Evolutionary conservation across 2,113 vertebrate species (phyloP).

Genomic region (Lophotis ruficrista): DNA sequence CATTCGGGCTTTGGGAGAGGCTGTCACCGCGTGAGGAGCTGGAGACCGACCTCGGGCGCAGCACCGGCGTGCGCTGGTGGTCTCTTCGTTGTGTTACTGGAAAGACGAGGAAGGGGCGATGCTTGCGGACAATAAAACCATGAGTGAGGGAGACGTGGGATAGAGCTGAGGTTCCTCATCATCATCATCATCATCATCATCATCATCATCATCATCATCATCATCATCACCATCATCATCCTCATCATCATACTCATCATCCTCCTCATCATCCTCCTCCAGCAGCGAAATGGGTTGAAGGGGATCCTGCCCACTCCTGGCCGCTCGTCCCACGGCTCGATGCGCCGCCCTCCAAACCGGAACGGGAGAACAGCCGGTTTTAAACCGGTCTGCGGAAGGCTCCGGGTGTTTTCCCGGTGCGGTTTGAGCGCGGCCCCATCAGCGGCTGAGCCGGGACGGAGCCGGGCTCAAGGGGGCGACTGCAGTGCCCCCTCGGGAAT

Average conservation of each 20-base stretch:
- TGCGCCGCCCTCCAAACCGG: neutral
- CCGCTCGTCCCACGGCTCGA: neutral
- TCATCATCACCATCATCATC: too few relatives aligned
- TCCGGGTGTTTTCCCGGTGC: neutral
- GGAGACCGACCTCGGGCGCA: too few relatives aligned
- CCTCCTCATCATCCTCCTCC: neutral
- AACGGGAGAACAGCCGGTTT: neutral
- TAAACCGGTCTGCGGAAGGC: neutral
- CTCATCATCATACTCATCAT: too few relatives aligned
- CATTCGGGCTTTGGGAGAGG: neutral
- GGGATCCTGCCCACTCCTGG: neutral
- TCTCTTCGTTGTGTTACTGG: accelerated
- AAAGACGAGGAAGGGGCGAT: neutral
- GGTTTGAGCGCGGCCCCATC: accelerated
- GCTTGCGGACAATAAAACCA: accelerated
- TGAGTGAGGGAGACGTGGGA: neutral
- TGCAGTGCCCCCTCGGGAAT: neutral
- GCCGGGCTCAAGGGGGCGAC: neutral
- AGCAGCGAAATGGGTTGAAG: neutral
- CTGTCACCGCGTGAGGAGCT: accelerated
- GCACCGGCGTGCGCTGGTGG: accelerated
- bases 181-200: too few relatives aligned
- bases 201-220: neutral
- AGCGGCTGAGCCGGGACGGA: neutral
- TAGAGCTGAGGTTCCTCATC: neutral